A percentile compares a stretch with the other conserved stretches of the same genome.
Conservation (phyloP, 2,797 vertebrate genomes). For the Anabacerthia variegaticeps region DNA sequence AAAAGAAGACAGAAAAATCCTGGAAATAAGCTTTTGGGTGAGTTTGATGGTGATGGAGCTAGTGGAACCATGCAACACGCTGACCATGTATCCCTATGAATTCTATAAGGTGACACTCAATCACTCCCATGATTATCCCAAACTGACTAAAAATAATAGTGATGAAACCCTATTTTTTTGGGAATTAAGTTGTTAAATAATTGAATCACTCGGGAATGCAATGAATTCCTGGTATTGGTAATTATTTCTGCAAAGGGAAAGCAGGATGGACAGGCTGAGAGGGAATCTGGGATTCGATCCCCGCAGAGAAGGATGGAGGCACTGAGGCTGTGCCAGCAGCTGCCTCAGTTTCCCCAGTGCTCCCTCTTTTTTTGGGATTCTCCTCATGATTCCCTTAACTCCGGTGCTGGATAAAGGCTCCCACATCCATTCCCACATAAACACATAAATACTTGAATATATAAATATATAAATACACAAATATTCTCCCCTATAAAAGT, state of each 20-base stretch:
- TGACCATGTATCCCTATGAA: rapidly evolving
- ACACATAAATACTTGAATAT: neutral
- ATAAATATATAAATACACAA: neutral
- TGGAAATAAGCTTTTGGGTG: neutral
- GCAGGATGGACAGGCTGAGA: neutral
- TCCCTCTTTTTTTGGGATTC: neutral
- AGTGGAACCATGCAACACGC: neutral
- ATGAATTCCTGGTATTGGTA: neutral
- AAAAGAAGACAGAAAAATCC: neutral
- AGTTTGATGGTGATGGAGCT: neutral
- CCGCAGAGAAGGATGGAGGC: neutral
- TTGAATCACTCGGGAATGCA: constrained; percentile 20
- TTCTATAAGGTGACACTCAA: neutral
- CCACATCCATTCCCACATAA: too few relatives aligned
- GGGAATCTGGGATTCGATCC: neutral
- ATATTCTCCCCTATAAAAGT: neutral
- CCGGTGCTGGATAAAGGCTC: neutral
- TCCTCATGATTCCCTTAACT: rapidly evolving
- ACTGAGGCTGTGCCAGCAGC: neutral
- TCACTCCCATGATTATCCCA: neutral
- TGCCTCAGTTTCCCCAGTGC: neutral
- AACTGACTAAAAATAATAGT: neutral
- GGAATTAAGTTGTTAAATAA: constrained; percentile 33
- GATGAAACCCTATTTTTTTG: neutral
- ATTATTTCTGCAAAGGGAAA: neutral